Evolutionary conservation across 1,140 invertebrate genomes (phyloP).

Genomic region (Caenorhabditis briggsae): DNA sequence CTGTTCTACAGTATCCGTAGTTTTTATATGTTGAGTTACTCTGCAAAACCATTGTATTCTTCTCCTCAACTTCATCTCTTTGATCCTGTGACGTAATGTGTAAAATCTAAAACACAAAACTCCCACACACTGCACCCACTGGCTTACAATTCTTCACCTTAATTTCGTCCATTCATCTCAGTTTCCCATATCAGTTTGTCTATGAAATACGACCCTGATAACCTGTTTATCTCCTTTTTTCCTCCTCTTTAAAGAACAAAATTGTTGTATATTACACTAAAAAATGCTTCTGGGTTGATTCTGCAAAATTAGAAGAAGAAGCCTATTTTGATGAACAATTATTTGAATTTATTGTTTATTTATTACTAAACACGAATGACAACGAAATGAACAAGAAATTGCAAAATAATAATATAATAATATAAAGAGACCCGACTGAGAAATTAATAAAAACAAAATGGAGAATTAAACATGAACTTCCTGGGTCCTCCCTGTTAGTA

Average conservation of each 20-base stretch:
- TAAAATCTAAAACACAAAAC: neutral
- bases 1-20: too few species aligned
- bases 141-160: too few species aligned
- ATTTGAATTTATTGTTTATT: too few species aligned
- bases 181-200: constrained; percentile 34
- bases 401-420: neutral
- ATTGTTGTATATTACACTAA: constrained; percentile 9
- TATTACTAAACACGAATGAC: neutral
- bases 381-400: neutral
- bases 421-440: neutral
- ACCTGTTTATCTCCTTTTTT: neutral
- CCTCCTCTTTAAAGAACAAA: constrained; percentile 27
- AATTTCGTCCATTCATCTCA: neutral
- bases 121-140: neutral
- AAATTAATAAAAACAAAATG: neutral
- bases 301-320: neutral
- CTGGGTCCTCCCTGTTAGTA: constrained; percentile 24
- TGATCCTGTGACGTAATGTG: too few species aligned
- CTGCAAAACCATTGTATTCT: too few species aligned
- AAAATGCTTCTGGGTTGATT: neutral
- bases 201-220: neutral
- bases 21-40: too few species aligned
- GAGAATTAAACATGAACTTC: constrained; percentile 39
- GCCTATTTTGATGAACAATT: neutral
- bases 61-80: too few species aligned